Base-by-base conservation (phyloP, 2,888 invertebrate species). In the Synergus laeviventris region DNA sequence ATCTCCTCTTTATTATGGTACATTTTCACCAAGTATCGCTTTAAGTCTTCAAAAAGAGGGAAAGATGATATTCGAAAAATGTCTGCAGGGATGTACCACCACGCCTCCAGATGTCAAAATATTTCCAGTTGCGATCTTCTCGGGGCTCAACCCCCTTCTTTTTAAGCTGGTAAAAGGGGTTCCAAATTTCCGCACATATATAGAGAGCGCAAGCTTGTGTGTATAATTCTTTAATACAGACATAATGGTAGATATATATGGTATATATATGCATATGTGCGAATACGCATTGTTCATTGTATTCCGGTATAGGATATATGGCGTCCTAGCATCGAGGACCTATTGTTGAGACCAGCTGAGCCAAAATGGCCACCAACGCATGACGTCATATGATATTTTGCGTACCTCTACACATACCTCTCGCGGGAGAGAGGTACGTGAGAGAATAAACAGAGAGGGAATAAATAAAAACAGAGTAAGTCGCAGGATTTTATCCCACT, bases 101-200 rank as follows among this genome's bases (percentile, higher is more conserved):
- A 87, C 90, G 88, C 90, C 89, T 84, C 86, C 83, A 80, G 80
- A 81, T 89, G 90, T 90, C 90, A 90, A 89, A 91, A 91, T 89
- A 91, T 90, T 89, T 89, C 85, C 83, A 74, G 79, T 80, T 78
- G 79, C 74, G 78, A 78, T n/a, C 64, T 62, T 81, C 76, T 76
- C 61, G 60, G 54, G 75, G 76, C 74, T 76, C 77, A 81, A 81
- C 78, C 80, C 77, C 66, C 77, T 76, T 39, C 66, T 70, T 59
- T 59, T 75, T 31, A 16, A 21, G 16, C 24, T 74, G 76, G 70
- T 75, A 78, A 75, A 83, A 84, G 82, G 85, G 84, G 82, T 87
- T 81, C 78, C 79, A 83, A 85, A 83, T 82, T 83, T 81, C 74
- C 81, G 77, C 80, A 76, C 78, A 76, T n/a, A n/a, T n/a, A n/a